Percentiles rank a stretch among this genome's conserved stretches.
These are phyloP conservation scores for Microcebus tavaratra DNA, from an alignment of 2,113 vertebrate species.

Conservation along the genomic window DNA sequence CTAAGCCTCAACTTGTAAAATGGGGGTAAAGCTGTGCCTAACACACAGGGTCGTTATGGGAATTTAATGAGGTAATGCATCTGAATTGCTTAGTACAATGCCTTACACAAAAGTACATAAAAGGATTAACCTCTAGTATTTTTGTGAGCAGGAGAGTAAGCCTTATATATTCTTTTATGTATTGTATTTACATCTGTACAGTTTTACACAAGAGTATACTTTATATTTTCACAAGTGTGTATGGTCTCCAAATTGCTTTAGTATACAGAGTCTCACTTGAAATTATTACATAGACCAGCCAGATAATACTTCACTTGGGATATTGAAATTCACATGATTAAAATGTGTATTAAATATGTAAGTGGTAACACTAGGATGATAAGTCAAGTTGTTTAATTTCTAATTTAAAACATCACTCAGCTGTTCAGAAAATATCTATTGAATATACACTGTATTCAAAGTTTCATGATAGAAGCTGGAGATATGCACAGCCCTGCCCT, in stretches of 20 bases:
- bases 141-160: not conserved
- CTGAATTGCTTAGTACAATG: not conserved
- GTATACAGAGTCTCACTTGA: not conserved
- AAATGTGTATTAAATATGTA: not conserved
- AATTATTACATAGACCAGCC: not conserved
- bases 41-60: not conserved
- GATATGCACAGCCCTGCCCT: not conserved
- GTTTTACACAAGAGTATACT: not conserved
- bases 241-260: not conserved
- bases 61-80: not conserved
- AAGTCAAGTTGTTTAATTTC: not conserved
- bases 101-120: not conserved
- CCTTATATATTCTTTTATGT: not conserved
- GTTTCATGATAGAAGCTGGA: not conserved
- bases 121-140: not conserved
- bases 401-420: too few relatives aligned
- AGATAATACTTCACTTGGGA: not conserved
- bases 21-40: not conserved
- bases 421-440: not conserved
- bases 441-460: not conserved
- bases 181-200: not conserved
- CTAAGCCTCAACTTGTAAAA: not conserved
- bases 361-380: not conserved
- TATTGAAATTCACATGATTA: conserved; percentile 6
- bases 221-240: not conserved